Evolutionary conservation across 2,888 invertebrate genomes (phyloP).

Genomic region (Morinoia aosen): DNA sequence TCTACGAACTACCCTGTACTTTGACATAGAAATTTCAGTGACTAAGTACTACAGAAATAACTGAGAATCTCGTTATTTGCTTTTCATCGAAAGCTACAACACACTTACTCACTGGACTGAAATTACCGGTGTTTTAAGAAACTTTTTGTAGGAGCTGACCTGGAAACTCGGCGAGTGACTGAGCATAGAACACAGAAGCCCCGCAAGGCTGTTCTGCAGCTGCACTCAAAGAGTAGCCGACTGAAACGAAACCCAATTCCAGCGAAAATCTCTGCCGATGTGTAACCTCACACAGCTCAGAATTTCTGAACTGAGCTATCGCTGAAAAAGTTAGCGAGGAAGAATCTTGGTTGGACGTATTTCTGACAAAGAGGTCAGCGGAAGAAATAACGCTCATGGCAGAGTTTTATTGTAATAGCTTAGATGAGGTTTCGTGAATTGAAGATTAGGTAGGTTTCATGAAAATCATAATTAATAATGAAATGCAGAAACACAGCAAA

Average conservation of each 20-base stretch:
- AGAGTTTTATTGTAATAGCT: not conserved
- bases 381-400: not conserved
- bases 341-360: not conserved
- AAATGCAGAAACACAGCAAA: too few relatives aligned
- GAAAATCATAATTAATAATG: too few relatives aligned
- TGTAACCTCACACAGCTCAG: not conserved
- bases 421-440: too few relatives aligned
- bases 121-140: constrained; percentile 23
- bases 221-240: constrained; percentile 34
- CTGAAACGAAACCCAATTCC: not conserved
- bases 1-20: not conserved
- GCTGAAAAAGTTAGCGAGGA: not conserved
- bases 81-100: not conserved
- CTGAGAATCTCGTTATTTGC: not conserved
- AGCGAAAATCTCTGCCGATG: not conserved
- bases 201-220: constrained; percentile 30
- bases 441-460: too few relatives aligned
- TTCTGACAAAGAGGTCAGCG: not conserved
- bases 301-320: not conserved
- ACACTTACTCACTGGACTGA: constrained; percentile 38
- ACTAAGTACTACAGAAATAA: not conserved
- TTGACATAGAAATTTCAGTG: not conserved
- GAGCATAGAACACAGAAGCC: constrained; percentile 23
- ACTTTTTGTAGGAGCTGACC: constrained; percentile 33
- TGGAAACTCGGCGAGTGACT: constrained; percentile 36